These are phyloP conservation scores for Fopius arisanus DNA, from an alignment of 1,140 invertebrate species.

Conservation along the genomic window DNA sequence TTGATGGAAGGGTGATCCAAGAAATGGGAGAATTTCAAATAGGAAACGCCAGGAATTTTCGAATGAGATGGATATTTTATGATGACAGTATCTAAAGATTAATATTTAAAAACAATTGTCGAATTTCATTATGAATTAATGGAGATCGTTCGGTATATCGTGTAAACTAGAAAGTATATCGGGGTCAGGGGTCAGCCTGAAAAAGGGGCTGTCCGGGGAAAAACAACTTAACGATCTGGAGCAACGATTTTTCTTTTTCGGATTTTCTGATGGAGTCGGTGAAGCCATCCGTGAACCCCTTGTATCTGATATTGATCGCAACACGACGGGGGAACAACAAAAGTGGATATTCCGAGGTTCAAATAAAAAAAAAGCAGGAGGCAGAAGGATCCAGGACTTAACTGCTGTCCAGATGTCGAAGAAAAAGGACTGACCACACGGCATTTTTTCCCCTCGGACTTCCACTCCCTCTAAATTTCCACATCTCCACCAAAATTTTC, in stretches of 20 bases:
- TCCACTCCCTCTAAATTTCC: neutral
- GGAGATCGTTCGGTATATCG: neutral
- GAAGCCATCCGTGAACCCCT: conserved; percentile 5
- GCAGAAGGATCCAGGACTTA: neutral
- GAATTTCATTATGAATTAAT: too few relatives aligned
- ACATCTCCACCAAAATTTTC: neutral
- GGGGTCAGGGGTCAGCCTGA: conserved; percentile 16
- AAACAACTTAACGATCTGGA: neutral
- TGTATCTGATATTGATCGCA: conserved; percentile 2
- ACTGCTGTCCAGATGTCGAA: conserved; percentile 16
- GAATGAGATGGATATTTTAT: too few relatives aligned
- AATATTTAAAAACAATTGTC: neutral
- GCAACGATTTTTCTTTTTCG: neutral
- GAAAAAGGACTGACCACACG: neutral
- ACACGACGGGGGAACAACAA: neutral
- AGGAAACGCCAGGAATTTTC: neutral
- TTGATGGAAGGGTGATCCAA: too few relatives aligned
- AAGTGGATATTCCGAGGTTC: neutral
- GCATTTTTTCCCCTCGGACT: neutral
- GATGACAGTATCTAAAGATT: neutral
- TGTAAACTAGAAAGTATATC: conserved; percentile 16
- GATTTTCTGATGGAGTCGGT: conserved; percentile 10
- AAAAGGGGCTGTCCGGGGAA: neutral
- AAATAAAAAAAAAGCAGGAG: neutral
- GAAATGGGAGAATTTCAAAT: neutral